Conservation (phyloP, 2,113 vertebrate species). For the Otis tarda region DNA sequence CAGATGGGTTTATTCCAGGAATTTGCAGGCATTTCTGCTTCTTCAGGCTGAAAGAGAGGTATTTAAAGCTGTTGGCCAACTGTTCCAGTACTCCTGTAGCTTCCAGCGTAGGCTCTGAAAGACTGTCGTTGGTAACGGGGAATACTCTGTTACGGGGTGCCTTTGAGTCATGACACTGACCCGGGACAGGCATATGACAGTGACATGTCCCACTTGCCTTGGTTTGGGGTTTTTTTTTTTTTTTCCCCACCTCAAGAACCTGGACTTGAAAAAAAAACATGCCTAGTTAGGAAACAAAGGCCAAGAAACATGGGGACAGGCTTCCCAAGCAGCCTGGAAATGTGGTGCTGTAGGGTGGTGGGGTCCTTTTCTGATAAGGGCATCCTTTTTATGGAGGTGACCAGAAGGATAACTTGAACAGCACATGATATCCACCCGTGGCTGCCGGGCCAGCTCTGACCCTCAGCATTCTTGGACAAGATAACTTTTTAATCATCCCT, state of each 20-base stretch:
- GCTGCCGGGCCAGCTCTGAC: not conserved
- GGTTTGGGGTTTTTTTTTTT: fast-evolving
- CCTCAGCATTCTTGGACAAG: not conserved
- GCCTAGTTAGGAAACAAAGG: not conserved
- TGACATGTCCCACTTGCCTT: not conserved
- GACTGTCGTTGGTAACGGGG: not conserved
- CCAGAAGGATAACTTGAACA: not conserved
- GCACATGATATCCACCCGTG: not conserved
- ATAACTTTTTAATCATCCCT: not conserved
- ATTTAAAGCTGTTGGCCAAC: not conserved
- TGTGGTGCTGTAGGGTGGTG: not conserved
- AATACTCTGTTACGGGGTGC: fast-evolving
- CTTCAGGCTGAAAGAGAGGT: not conserved
- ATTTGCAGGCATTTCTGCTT: not conserved
- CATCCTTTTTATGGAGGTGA: not conserved
- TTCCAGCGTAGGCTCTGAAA: not conserved
- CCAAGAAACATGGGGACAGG: fast-evolving
- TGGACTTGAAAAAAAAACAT: not conserved
- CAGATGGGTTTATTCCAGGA: not conserved
- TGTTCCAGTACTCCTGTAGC: fast-evolving
- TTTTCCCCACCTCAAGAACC: not conserved
- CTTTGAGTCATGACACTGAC: too few species aligned
- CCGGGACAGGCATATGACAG: too few species aligned
- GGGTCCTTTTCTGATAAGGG: not conserved
- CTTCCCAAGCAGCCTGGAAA: not conserved